Conservation (phyloP, 2,888 invertebrate species). For the Netelia melanura region DNA sequence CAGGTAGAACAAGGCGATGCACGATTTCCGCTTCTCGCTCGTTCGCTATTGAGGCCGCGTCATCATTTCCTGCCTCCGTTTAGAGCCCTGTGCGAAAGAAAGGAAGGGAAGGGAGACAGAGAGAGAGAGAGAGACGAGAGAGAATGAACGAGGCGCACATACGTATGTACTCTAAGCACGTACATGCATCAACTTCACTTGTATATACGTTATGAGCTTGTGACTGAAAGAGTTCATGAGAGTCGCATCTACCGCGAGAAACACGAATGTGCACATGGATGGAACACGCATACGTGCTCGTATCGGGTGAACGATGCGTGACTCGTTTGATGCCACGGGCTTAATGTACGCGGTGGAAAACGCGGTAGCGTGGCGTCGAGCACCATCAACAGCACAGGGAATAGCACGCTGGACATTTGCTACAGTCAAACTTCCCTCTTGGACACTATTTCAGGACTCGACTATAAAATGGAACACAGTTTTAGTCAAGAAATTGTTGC, state of each 20-base stretch:
- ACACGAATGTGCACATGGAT: constrained; percentile 38
- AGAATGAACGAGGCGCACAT: constrained; percentile 61
- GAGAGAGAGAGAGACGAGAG: constrained; percentile 38
- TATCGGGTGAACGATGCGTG: constrained; percentile 61
- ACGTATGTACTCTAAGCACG: constrained; percentile 30
- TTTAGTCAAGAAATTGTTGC: background rate
- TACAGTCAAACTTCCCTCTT: constrained; percentile 57
- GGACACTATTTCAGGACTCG: background rate
- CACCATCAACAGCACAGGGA: constrained; percentile 58
- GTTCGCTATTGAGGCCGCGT: constrained; percentile 75
- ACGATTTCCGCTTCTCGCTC: constrained; percentile 69
- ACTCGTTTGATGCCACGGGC: constrained; percentile 66
- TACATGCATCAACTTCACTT: constrained; percentile 30
- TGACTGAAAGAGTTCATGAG: constrained; percentile 67
- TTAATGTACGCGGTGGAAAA: constrained; percentile 60
- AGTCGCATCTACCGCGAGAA: constrained; percentile 56
- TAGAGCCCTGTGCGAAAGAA: constrained; percentile 63
- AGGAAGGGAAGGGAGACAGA: constrained; percentile 33
- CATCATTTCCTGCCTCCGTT: constrained; percentile 79
- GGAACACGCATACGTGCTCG: background rate
- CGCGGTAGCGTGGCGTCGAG: constrained; percentile 58
- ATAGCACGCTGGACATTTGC: constrained; percentile 42
- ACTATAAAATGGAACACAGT: background rate
- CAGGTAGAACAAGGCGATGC: constrained; percentile 64
- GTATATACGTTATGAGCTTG: constrained; percentile 49